phyloP scores from a whole-genome alignment of 2,113 vertebrate genomes.

The Crotalus horridus region DNA sequence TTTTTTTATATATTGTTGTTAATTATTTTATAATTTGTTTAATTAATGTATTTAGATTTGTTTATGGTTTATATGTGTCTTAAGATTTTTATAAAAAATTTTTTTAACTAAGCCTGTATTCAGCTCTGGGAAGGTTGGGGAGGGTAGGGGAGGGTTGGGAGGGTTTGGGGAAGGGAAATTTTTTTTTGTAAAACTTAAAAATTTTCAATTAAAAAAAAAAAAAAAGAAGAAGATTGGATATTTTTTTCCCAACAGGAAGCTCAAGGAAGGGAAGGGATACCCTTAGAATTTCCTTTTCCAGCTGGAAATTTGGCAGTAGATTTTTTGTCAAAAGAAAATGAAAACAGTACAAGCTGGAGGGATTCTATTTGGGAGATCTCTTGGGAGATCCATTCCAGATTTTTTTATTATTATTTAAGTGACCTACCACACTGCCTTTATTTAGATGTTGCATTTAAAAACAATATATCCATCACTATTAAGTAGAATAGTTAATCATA shows the following conservation, averaged over 20 bases:
- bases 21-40: no score
- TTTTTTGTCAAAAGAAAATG: not conserved
- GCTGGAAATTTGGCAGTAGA: not conserved
- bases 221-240: not conserved
- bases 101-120: no score
- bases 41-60: no score
- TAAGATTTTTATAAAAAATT: no score
- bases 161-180: no score
- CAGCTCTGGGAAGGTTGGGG: no score
- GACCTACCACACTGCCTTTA: not conserved
- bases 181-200: no score
- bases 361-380: not conserved
- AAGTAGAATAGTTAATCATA: not conserved
- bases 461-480: not conserved
- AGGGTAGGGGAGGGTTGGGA: no score
- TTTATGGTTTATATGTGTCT: no score
- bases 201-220: no score
- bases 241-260: not conserved
- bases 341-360: not conserved
- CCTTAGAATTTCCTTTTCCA: not conserved
- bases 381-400: not conserved
- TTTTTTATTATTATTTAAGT: not conserved
- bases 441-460: not conserved
- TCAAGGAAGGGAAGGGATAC: not conserved
- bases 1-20: no score